Conservation (phyloP, 2,888 invertebrate genomes). For the Lacanobia wlatinum region DNA sequence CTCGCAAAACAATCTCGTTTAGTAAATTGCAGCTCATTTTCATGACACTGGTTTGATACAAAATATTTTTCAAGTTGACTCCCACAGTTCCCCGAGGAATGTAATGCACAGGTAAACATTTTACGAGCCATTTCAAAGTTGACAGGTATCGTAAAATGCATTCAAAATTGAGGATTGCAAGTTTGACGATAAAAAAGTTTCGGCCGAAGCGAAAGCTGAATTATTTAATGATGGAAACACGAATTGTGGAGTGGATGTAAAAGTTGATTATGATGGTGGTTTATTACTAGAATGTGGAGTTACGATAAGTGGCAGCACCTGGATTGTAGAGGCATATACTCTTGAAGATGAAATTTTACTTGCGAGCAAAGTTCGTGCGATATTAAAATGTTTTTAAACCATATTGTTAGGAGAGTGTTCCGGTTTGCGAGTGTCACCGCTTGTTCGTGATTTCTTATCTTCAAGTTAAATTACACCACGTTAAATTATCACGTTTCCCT, state of each 20-base stretch:
- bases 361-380: background rate
- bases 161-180: conserved; percentile 62
- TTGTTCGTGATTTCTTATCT: conserved; percentile 15
- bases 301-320: conserved; percentile 39
- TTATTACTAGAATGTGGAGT: conserved; percentile 27
- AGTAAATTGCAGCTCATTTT: conserved; percentile 38
- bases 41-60: conserved; percentile 26
- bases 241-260: conserved; percentile 46
- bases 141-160: conserved; percentile 65
- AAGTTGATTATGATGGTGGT: conserved; percentile 33
- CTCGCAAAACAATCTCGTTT: conserved; percentile 7
- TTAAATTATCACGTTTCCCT: conserved; percentile 37
- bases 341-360: background rate
- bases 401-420: background rate
- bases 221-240: conserved; percentile 54
- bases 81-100: conserved; percentile 29
- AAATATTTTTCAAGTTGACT: conserved; percentile 32
- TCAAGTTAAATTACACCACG: conserved; percentile 13
- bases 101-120: conserved; percentile 56
- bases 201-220: conserved; percentile 33
- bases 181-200: conserved; percentile 63
- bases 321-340: conserved; percentile 8
- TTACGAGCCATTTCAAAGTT: conserved; percentile 60
- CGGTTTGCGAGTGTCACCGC: background rate
- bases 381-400: conserved; percentile 12